Base-by-base conservation (phyloP, 2,888 invertebrate species). In the Troides aeacus region DNA sequence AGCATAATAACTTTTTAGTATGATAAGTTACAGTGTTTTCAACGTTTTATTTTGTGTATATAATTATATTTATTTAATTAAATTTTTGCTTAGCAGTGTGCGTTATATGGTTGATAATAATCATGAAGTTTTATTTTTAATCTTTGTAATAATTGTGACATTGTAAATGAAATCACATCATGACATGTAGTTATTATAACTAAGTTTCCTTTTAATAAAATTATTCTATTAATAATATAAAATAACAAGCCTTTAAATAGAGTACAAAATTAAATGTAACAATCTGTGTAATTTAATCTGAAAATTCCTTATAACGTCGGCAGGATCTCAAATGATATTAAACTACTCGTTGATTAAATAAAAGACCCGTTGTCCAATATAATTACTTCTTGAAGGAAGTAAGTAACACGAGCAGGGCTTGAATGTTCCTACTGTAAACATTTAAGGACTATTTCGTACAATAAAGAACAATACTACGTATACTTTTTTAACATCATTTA, bases 341-440 rank as follows among this genome's bases (percentile, higher is more conserved):
- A 89, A 88, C 84, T 87, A 86, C 73, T 83, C 84, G 86, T 86
- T 88, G 84, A 90, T 88, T 90, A 89, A 86, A 87, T 86, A 88
- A 88, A 85, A 87, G 89, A 81, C 76, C 82, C 85, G 82, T 89
- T 90, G 89, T 89, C 81, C 83, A 78, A 78, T 78, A 81, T 88
- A 89, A 91, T 91, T 88, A 89, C 78, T 79, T 80, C 77, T 81
- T 76, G 74, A 76, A 87, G 87, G 90, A 90, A 87, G 85, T 78
- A 75, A 74, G 86, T 84, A 88, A 89, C 76, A 72, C 70, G 75
- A 78, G 74, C 59, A 39, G 18, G 8, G n/a, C 24, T 66, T 66
- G 17, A 58, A 60, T 66, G 63, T 17, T 63, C 24, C 1, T 10
- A 1, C 39, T 39, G 10, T 56, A 61, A 64, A 50, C 23, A 60